Conservation (phyloP, 2,113 vertebrate species). For the Strix aluco region DNA sequence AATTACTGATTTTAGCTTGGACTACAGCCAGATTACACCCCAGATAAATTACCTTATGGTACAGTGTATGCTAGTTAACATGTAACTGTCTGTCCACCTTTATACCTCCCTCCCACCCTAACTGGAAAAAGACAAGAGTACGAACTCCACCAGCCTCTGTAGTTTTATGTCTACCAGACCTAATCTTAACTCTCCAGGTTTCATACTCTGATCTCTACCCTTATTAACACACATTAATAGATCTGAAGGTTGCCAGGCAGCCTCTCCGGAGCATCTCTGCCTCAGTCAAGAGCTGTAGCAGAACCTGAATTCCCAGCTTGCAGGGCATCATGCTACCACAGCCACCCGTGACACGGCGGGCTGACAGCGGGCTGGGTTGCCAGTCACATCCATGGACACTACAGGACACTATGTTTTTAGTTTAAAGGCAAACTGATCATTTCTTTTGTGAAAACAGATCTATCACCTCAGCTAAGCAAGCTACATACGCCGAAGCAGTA, state of each 20-base stretch:
- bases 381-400: neutral
- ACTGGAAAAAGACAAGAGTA: constrained; percentile 11
- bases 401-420: neutral
- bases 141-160: neutral
- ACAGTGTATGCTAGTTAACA: neutral
- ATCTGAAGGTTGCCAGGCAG: neutral
- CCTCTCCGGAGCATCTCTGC: neutral
- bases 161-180: neutral
- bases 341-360: neutral
- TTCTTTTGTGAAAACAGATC: neutral
- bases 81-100: neutral
- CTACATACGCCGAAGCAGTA: neutral
- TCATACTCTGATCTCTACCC: neutral
- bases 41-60: neutral
- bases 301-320: neutral
- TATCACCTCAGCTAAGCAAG: neutral
- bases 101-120: neutral
- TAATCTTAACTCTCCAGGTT: neutral
- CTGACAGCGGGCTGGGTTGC: neutral
- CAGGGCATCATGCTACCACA: neutral
- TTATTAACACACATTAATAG: neutral
- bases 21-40: neutral
- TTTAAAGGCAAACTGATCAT: neutral
- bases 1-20: neutral
- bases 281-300: neutral